Base-by-base conservation (phyloP, 64 coral and sea anemone genomes). In the Orbicella faveolata region DNA sequence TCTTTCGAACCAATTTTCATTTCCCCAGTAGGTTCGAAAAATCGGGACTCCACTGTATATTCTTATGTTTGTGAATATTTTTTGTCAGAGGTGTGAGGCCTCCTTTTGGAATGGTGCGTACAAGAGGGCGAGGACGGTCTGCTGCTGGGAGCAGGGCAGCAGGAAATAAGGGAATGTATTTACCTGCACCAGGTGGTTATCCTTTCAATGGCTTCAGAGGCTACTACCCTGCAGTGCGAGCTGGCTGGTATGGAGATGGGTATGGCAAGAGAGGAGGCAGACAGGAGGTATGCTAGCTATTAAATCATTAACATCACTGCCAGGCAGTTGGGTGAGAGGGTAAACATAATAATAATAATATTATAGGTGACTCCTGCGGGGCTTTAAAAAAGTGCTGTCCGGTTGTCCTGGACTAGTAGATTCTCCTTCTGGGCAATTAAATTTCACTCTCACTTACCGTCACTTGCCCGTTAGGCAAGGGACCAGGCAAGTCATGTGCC, bases 141-240 rank as follows among this genome's bases (percentile, higher is more conserved):
- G 95, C 95, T 34, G 95, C 95, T 97, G 95, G 95, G 8, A 97
- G 95, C 59, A 79, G 95, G 79, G 93, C 95, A 20, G 95, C 95
- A 37, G 95, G 95, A 79, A 97, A 94, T 87, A 97, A 97, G 51
- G 81, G 92, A 16, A 76, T 89, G 87, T 94, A 89, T 68, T 89
- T 94, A 73, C 87, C 92, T 4, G 72, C 80, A 7, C 68, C 89
- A 34, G 89, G 89, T 76, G 74, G 89, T 77, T 83, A 83, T 23
- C 70, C 80, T 23, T 81, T 83, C 18, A 83, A 87, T 92, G 90
- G 89, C 14, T 90, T 90, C 63, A 79, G 88, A 82, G 84, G 89
- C 51, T 95, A 91, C 77, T 93, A 91, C 53, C 90, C 94, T n/a
- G 75, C 83, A 2, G 83, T 76, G 25, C 78, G 97, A 55, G 69